phyloP scores from a whole-genome alignment of 2,888 invertebrate species.

The Leucophenga montana region DNA sequence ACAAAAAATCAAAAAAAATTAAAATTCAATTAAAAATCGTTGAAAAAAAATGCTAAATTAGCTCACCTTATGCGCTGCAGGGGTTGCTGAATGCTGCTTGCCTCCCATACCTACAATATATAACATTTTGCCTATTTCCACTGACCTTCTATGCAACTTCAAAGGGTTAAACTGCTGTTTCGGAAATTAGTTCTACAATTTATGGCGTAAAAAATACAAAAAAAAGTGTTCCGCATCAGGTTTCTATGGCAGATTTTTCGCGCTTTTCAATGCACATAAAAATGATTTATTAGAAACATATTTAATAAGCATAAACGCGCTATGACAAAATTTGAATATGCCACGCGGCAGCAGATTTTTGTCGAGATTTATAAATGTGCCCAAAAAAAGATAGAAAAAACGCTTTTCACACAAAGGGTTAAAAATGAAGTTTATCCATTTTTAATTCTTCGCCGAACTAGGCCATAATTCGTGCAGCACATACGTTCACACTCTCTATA shows the following conservation, averaged over 20 bases:
- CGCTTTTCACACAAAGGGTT: not conserved
- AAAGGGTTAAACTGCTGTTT: conserved; percentile 47
- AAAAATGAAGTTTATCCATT: not conserved
- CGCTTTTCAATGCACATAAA: conserved; percentile 66
- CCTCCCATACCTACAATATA: conserved; percentile 2
- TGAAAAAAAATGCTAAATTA: conserved; percentile 47
- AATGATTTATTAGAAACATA: conserved; percentile 68
- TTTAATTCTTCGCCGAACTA: not conserved
- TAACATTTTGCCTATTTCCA: not conserved
- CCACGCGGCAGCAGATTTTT: conserved; percentile 27
- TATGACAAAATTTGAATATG: conserved; percentile 36
- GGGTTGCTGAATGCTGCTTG: conserved; percentile 41
- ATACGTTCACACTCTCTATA: conserved; percentile 39
- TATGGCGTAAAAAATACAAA: conserved; percentile 51
- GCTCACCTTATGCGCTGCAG: conserved; percentile 31
- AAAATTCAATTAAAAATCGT: conserved; percentile 57
- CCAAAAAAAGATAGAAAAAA: not conserved
- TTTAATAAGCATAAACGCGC: conserved; percentile 59
- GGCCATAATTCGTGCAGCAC: not conserved
- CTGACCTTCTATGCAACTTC: conserved; percentile 32
- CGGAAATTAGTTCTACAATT: conserved; percentile 70
- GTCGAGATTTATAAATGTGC: conserved; percentile 7
- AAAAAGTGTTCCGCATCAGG: conserved; percentile 27
- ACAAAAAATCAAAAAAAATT: conserved; percentile 49
- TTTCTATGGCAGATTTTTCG: conserved; percentile 47